Evolutionary conservation across 2,113 vertebrate species (phyloP).

Genomic region (Nicator chloris): DNA sequence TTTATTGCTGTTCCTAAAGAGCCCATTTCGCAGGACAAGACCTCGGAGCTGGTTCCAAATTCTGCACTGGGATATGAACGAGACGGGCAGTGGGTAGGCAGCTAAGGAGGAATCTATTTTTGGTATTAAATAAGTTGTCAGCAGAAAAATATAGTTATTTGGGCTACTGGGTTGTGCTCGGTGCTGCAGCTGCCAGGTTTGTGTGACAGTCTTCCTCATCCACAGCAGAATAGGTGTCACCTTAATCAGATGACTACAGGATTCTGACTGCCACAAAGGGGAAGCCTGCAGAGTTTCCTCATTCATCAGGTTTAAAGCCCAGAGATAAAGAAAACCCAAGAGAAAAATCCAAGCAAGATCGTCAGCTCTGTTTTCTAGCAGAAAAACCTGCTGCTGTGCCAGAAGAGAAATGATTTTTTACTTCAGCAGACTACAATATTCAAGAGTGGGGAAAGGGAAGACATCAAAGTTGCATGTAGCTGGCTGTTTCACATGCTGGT

Average conservation of each 20-base stretch:
- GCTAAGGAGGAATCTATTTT: not conserved
- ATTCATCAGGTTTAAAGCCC: not conserved
- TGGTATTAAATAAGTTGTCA: conserved; percentile 30
- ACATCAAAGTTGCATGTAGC: conserved; percentile 15
- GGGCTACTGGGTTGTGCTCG: not conserved
- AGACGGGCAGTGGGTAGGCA: not conserved
- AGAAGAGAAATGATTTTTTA: conserved; percentile 2
- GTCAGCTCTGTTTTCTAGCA: not conserved
- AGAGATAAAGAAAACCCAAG: not conserved
- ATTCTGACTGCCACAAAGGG: not conserved
- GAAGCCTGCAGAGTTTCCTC: not conserved
- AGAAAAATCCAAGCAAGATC: not conserved
- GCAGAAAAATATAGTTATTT: not conserved
- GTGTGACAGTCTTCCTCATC: not conserved
- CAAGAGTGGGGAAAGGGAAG: not conserved
- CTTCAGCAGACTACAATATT: not conserved
- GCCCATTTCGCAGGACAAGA: not conserved
- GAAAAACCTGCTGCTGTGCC: not conserved
- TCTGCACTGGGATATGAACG: not conserved
- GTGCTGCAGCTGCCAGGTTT: not conserved
- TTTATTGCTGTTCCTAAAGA: not conserved
- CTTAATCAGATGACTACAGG: not conserved
- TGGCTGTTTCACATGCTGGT: not conserved
- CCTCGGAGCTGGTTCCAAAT: not conserved
- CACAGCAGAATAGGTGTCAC: not conserved